Base-by-base conservation (phyloP, 2,888 invertebrate species). In the Drosophila siamana region DNA sequence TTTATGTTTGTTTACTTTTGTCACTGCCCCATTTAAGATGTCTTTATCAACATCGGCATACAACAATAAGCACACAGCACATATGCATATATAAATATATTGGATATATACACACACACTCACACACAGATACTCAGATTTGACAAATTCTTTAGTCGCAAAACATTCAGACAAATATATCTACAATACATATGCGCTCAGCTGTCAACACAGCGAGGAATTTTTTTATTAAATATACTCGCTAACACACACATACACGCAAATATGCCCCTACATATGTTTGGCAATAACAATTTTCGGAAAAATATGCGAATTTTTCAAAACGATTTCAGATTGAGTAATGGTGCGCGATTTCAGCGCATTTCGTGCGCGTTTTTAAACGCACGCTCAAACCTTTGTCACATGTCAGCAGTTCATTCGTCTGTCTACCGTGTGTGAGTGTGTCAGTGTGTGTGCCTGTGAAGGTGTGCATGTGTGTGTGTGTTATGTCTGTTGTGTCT, bases 131-230 rank as follows among this genome's bases (percentile, higher is more conserved):
- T 3, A 19, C 19, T 19, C 26, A 33, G 72, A 69, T 80, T 83
- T 84, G 85, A 83, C 83, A 83, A 83, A 83, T 75, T 72, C 64
- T 44, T 74, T 40, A 16, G 47, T n/a, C 64, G 22, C 43, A 40
- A 61, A 47, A 48, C 47, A 33, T 46, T 54, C 33, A 38, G 19
- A 44, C 8, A 54, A 33, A 33, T 36, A 48, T 38, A 60, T 43
- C 22, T 33, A 24, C 36, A 43, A 30, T 56, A 36, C 9, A 19
- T 19, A 67, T 70, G 54, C 63, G 55, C 60, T 65, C 73, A 61
- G 81, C 78, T 75, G 75, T 78, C 81, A 74, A 71, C 72, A 71
- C 56, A 64, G 36, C 15, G 43, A 22, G 55, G 62, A 73, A 84
- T 86, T 75, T 81, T 78, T 81, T 80, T 71, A 75, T 67, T 68